Base-by-base conservation (phyloP, 2,888 invertebrate species). In the Auanema freiburgensis region DNA sequence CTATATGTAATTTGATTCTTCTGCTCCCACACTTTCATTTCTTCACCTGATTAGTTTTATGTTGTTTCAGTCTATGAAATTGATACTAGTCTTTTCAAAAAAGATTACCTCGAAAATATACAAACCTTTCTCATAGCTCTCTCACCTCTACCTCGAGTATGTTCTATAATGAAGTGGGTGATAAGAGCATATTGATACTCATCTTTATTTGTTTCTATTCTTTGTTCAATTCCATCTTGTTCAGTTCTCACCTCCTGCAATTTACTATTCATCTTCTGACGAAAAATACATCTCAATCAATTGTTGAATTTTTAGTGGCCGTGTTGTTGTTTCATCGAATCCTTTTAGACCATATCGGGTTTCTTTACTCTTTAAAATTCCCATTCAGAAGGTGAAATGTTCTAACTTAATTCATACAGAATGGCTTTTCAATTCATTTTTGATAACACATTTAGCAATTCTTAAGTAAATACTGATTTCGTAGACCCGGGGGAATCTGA, bases 401-500 rank as follows among this genome's bases (percentile, higher is more conserved):
- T 8, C 21, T 46, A 46, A 6, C 6, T 33, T 33, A 46, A 16
- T 46, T 16, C 21, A 18, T 46, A 18, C 46, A 18, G 43, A 14
- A 33, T 51, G n/a, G 23, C 24, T 2, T 21, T n/a, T 12, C 12
- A 43, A 57, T 21, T 40, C 16, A 18, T 46, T 46, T 46, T 46
- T 46, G 16, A 16, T 18, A 46, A 46, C 16, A 46, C 16, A 18
- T 46, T 46, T 3, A 18, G 46, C 16, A 5, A 5, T 16, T 46
- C 16, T 46, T 46, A 18, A 18, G 46, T 18, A 46, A 21, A 16
- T 21, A 46, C 46, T 18, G 16, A 21, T 18, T 16, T 46, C 55
- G 62, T 66, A 58, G 46, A 46, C 21, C 18, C 46, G 18, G 46
- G 18, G 18, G 21, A 16, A 46, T 46, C 21, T 21, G 21, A 16